Evolutionary conservation across 1,140 invertebrate genomes (phyloP).

Genomic region (Dermatophagoides farinae): DNA sequence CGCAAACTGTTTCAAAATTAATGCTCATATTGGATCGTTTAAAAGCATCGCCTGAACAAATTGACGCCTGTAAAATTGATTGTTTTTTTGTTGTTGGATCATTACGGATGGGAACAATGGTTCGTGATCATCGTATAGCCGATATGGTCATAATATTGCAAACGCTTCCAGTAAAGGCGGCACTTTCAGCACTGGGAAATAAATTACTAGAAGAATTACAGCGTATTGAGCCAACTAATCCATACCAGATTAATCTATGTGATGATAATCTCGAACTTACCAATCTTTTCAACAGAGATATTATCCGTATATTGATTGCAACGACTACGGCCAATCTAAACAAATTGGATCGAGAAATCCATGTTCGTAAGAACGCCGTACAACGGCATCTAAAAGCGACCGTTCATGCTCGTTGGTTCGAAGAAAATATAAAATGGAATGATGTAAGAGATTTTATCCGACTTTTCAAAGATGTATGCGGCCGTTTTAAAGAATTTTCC

Average conservation of each 20-base stretch:
- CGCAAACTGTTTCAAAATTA: conserved; percentile 78
- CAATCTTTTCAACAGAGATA: neutral
- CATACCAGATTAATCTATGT: neutral
- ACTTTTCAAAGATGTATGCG: conserved; percentile 66
- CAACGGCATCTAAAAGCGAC: conserved; percentile 77
- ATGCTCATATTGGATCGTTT: conserved; percentile 57
- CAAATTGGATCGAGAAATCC: conserved; percentile 42
- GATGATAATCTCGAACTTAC: neutral
- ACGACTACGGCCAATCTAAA: conserved; percentile 19
- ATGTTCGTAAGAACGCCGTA: conserved; percentile 39
- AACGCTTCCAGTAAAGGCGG: conserved; percentile 68
- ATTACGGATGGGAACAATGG: conserved; percentile 94
- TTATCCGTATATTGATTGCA: conserved; percentile 21
- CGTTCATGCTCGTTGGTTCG: conserved; percentile 85
- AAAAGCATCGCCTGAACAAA: conserved; percentile 71
- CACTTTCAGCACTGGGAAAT: conserved; percentile 68
- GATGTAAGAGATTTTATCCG: conserved; percentile 88
- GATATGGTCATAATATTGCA: conserved; percentile 96
- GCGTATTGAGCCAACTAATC: conserved; percentile 27
- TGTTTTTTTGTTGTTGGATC: conserved; percentile 88
- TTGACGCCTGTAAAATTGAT: conserved; percentile 92
- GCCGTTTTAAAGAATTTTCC: conserved; percentile 67
- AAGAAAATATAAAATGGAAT: conserved; percentile 87
- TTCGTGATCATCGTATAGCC: conserved; percentile 78
- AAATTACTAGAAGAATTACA: conserved; percentile 68